Percentiles rank a stretch among this genome's conserved stretches.
Evolutionary conservation across 2,797 vertebrate species (phyloP).

Genomic region (Lagodon rhomboides): DNA sequence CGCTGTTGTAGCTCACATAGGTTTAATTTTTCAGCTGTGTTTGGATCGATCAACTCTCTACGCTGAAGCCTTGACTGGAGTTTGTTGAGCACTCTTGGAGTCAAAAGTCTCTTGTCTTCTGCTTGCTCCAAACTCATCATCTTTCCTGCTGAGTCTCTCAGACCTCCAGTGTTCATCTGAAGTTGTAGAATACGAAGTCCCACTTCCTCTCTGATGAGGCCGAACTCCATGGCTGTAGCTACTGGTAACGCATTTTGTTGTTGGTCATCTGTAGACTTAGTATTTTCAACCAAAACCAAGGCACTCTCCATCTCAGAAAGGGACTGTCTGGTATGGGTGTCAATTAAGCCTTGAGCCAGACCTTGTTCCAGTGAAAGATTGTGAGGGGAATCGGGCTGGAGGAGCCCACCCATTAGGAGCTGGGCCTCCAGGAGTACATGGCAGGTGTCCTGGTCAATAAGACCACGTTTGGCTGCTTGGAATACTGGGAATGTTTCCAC

Average conservation of each 20-base stretch:
- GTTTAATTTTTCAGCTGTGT: slow-evolving; percentile 91
- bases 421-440: slow-evolving; percentile 91
- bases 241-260: slow-evolving; percentile 78
- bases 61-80: slow-evolving; percentile 81
- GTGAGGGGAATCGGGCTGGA: slow-evolving; percentile 87
- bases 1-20: slow-evolving; percentile 88
- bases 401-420: slow-evolving; percentile 89
- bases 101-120: slow-evolving; percentile 81
- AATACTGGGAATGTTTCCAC: slow-evolving; percentile 96
- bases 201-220: slow-evolving; percentile 85
- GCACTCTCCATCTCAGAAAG: slow-evolving; percentile 87
- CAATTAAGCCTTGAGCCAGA: slow-evolving; percentile 86
- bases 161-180: slow-evolving; percentile 87
- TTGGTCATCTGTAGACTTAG: slow-evolving; percentile 53
- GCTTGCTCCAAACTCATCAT: slow-evolving; percentile 86
- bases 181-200: slow-evolving; percentile 91
- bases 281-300: slow-evolving; percentile 76
- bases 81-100: slow-evolving; percentile 75
- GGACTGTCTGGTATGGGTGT: slow-evolving; percentile 78
- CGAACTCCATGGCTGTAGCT: slow-evolving; percentile 85
- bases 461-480: slow-evolving; percentile 92
- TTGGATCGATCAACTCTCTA: slow-evolving; percentile 93
- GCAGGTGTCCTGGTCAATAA: slow-evolving; percentile 97
- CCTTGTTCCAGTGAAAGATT: slow-evolving; percentile 88
- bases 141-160: slow-evolving; percentile 75